Conservation (phyloP, 2,113 vertebrate species). For the Xerus inauris region DNA sequence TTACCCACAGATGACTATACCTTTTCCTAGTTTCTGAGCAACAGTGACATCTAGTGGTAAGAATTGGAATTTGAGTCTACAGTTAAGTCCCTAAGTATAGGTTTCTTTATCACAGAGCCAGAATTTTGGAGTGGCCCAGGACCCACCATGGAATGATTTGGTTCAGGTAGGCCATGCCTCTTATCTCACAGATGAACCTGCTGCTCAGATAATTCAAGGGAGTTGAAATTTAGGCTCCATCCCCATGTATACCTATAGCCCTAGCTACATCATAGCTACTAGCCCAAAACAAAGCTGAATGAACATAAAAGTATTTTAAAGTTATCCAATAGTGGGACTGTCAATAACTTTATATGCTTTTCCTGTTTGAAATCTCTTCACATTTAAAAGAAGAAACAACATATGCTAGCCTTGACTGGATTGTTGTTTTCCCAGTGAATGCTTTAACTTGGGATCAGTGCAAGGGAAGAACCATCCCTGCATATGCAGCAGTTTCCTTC, state of each 20-base stretch:
- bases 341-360: neutral
- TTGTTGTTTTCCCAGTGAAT: neutral
- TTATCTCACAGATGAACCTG: neutral
- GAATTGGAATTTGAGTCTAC: neutral
- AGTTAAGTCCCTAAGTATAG: neutral
- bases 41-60: constrained; percentile 64
- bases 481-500: neutral
- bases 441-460: neutral
- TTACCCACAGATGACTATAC: neutral
- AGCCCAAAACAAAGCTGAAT: neutral
- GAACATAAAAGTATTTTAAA: neutral
- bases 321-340: neutral
- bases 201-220: neutral
- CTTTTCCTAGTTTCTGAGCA: neutral
- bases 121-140: neutral
- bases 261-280: neutral
- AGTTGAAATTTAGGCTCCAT: neutral
- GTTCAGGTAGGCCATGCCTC: neutral
- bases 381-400: neutral
- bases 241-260: neutral
- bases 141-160: neutral
- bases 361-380: neutral
- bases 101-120: neutral
- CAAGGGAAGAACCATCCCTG: neutral
- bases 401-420: neutral